phyloP scores from a whole-genome alignment of 2,113 vertebrate species.

The Malurus cyaneus region DNA sequence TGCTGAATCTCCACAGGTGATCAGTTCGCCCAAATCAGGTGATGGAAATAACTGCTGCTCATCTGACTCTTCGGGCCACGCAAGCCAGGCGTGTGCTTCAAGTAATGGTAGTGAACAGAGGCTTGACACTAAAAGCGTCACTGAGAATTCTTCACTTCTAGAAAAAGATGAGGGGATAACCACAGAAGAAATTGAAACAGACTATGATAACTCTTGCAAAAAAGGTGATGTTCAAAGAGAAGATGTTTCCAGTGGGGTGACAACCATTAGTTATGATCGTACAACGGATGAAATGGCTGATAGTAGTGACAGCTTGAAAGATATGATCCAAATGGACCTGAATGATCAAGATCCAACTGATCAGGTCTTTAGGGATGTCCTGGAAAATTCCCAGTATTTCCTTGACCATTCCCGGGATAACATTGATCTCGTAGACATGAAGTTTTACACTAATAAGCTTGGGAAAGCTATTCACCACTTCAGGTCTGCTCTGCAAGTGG shows the following conservation, averaged over 20 bases:
- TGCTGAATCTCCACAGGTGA: neutral
- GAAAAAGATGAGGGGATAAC: slow-evolving; percentile 48
- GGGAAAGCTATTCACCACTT: slow-evolving; percentile 86
- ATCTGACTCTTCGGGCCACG: neutral
- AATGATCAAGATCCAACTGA: slow-evolving; percentile 75
- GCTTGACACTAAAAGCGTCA: neutral
- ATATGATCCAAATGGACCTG: slow-evolving; percentile 80
- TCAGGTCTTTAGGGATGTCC: slow-evolving; percentile 75
- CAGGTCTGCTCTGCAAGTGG: slow-evolving; percentile 84
- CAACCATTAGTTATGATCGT: slow-evolving; percentile 62
- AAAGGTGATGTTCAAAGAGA: slow-evolving; percentile 72
- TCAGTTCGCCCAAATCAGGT: neutral
- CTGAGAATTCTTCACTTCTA: slow-evolving; percentile 32
- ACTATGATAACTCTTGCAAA: slow-evolving; percentile 47
- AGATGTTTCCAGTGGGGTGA: slow-evolving; percentile 67
- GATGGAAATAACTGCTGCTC: slow-evolving; percentile 23
- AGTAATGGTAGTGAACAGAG: slow-evolving; percentile 9
- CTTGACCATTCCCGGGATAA: slow-evolving; percentile 69
- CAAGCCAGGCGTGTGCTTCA: slow-evolving; percentile 8
- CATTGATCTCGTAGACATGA: slow-evolving; percentile 73
- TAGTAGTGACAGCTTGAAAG: slow-evolving; percentile 72
- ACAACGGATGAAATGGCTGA: slow-evolving; percentile 65
- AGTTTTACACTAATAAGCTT: slow-evolving; percentile 83
- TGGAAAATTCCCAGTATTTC: slow-evolving; percentile 77
- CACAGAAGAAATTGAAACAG: slow-evolving; percentile 33